Conservation (phyloP, 2,113 vertebrate species). For the Toxostoma redivivum region DNA sequence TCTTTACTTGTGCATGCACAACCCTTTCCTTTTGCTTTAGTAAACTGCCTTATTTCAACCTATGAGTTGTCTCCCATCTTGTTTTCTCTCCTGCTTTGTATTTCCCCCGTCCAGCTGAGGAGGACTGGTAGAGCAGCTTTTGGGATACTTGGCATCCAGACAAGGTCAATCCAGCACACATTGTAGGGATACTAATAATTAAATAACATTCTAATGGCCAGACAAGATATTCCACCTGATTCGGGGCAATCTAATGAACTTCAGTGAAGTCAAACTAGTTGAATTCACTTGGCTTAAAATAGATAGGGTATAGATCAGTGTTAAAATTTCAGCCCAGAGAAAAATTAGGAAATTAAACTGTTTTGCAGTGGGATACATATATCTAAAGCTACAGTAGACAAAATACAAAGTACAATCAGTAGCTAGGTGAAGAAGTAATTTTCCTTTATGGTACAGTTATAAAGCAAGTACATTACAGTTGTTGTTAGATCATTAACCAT, state of each 20-base stretch:
- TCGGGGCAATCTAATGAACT: background rate
- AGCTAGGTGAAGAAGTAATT: background rate
- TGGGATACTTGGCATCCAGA: fast-evolving
- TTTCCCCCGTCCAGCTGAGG: background rate
- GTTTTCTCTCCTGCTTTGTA: background rate
- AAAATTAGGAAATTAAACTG: background rate
- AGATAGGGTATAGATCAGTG: background rate
- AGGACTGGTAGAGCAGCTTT: background rate
- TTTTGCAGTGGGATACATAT: background rate
- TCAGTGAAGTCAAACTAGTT: background rate
- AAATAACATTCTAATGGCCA: background rate
- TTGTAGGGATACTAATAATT: background rate
- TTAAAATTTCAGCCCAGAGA: background rate
- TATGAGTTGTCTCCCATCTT: fast-evolving
- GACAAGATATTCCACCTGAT: background rate
- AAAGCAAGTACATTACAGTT: background rate
- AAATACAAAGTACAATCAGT: background rate
- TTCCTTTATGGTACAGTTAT: background rate
- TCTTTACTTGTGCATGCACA: background rate
- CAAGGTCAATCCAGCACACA: background rate
- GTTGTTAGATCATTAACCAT: background rate
- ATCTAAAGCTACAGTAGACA: background rate
- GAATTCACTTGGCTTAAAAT: background rate
- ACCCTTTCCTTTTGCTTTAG: background rate
- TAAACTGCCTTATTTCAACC: background rate